Evolutionary conservation across 2,797 vertebrate genomes (phyloP).

Genomic region (Hylomyscus alleni): DNA sequence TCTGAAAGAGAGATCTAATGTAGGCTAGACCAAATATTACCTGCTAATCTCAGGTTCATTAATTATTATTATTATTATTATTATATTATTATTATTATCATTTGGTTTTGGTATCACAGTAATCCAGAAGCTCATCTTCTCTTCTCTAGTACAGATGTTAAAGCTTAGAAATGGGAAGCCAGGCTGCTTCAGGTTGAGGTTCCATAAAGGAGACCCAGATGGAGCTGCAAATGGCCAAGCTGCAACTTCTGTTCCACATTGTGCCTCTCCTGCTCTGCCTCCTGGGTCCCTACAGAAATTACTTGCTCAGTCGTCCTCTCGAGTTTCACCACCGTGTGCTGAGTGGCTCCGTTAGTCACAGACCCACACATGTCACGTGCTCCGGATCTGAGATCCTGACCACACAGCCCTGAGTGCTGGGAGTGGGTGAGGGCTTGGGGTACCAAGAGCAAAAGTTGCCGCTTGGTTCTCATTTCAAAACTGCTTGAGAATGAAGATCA

Average conservation of each 20-base stretch:
- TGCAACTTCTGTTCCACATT: fast-evolving
- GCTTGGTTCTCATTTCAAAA: constrained; percentile 81
- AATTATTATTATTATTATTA: not conserved
- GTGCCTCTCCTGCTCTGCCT: fast-evolving
- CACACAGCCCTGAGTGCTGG: constrained; percentile 6
- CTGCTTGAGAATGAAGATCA: constrained; percentile 63
- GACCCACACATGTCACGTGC: constrained; percentile 64
- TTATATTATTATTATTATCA: not conserved
- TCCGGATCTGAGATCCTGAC: constrained; percentile 70
- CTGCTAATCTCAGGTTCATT: fast-evolving
- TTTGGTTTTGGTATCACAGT: not conserved
- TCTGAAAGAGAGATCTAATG: not conserved
- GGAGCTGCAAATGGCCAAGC: not conserved
- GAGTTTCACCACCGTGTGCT: not conserved
- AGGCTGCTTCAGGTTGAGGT: fast-evolving
- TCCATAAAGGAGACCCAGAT: fast-evolving
- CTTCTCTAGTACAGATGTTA: not conserved
- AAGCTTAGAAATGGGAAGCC: fast-evolving
- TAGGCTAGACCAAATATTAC: not conserved
- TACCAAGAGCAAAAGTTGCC: not conserved
- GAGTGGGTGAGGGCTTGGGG: constrained; percentile 22
- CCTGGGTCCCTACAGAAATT: constrained; percentile 53
- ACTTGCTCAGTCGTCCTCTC: not conserved
- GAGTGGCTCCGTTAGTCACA: not conserved
- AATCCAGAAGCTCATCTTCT: not conserved